Evolutionary conservation across 2,113 vertebrate genomes (phyloP).

Genomic region (Hylia prasina): DNA sequence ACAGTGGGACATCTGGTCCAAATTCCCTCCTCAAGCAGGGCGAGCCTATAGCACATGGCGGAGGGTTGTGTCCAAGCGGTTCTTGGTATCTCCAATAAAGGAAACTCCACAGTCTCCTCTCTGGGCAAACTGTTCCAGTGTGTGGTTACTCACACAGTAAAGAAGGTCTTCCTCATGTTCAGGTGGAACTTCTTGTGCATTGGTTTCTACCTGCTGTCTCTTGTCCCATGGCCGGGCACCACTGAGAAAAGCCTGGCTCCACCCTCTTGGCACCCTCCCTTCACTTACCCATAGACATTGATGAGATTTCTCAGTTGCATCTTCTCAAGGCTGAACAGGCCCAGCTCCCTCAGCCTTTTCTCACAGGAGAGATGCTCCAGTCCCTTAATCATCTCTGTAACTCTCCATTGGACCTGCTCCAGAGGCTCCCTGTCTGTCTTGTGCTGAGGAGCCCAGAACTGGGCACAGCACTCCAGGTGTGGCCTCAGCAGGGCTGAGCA

Average conservation of each 20-base stretch:
- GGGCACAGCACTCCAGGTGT: not conserved
- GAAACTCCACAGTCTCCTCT: not conserved
- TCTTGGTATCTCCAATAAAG: too few species aligned
- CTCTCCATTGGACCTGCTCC: not conserved
- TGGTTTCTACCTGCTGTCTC: not conserved
- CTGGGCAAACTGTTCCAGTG: not conserved
- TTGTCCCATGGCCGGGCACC: fast-evolving
- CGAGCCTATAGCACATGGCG: fast-evolving
- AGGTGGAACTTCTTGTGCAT: not conserved
- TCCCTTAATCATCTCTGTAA: fast-evolving
- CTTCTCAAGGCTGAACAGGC: not conserved
- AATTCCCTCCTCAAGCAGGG: too few species aligned
- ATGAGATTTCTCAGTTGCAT: not conserved
- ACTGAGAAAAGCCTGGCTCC: not conserved
- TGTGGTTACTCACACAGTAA: not conserved
- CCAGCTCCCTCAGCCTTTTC: not conserved
- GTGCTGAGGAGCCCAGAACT: not conserved
- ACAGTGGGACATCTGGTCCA: not conserved
- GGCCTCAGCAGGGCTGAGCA: not conserved
- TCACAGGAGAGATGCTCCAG: not conserved
- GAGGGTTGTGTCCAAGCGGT: not conserved
- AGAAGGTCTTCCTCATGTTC: not conserved
- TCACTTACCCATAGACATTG: not conserved
- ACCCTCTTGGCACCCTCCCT: not conserved
- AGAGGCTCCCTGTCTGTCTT: not conserved